These are phyloP conservation scores for Pseudomyrmex pallidus DNA, from an alignment of 1,140 invertebrate genomes.

Conservation along the genomic window DNA sequence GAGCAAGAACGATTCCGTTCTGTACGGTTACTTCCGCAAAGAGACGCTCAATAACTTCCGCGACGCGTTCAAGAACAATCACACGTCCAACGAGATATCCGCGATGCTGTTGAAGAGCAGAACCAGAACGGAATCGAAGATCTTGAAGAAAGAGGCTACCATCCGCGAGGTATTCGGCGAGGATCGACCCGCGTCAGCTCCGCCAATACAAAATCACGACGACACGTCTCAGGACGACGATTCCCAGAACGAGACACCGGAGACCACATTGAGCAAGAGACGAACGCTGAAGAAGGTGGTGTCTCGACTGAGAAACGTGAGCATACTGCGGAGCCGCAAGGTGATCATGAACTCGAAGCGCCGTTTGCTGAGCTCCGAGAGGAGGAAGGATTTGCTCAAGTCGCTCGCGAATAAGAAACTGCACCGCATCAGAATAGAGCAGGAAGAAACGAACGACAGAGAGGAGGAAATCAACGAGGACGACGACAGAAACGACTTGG, in stretches of 20 bases:
- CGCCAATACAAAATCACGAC: constrained; percentile 85
- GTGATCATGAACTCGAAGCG: constrained; percentile 85
- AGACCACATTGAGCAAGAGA: constrained; percentile 69
- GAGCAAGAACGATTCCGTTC: constrained; percentile 85
- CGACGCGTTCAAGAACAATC: constrained; percentile 88
- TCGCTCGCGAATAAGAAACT: constrained; percentile 83
- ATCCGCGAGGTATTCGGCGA: constrained; percentile 93
- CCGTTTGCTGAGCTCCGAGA: constrained; percentile 85
- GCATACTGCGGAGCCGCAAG: constrained; percentile 87
- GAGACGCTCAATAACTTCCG: constrained; percentile 89
- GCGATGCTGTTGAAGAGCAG: constrained; percentile 90
- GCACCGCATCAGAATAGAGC: constrained; percentile 79
- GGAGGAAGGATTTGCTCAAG: constrained; percentile 86
- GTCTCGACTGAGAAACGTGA: constrained; percentile 86
- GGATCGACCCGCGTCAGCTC: constrained; percentile 88
- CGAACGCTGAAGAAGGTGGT: constrained; percentile 84
- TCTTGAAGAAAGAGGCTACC: constrained; percentile 90
- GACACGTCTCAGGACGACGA: constrained; percentile 82
- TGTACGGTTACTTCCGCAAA: constrained; percentile 89
- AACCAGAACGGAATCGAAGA: constrained; percentile 91
- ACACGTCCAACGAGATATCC: constrained; percentile 87
- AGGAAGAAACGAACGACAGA: constrained; percentile 76
- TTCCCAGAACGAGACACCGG: constrained; percentile 80
- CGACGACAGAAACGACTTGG: constrained; percentile 77
- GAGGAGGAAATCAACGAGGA: constrained; percentile 80